A percentile compares a stretch with the other conserved stretches of the same genome.
Conservation (phyloP, 1,140 invertebrate genomes). For the Tetragnatha versicolor region DNA sequence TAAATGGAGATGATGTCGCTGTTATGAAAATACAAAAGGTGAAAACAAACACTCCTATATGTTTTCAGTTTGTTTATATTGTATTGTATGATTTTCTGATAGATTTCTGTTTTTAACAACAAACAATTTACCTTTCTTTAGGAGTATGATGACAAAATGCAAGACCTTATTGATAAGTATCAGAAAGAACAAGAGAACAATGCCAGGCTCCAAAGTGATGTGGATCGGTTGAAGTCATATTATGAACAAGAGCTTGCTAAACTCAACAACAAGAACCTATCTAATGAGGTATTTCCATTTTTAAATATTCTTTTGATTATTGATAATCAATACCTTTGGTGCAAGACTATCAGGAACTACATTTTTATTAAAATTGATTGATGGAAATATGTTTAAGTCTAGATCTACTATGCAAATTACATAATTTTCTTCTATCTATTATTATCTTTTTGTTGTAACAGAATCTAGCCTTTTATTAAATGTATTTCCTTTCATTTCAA, state of each 20-base stretch:
- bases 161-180: slow-evolving; percentile 68
- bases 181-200: slow-evolving; percentile 70
- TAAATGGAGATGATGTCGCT: slow-evolving; percentile 30
- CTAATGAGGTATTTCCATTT: slow-evolving; percentile 30
- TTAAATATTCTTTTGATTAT: slow-evolving; percentile 22
- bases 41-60: not conserved
- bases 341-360: too few relatives aligned
- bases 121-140: slow-evolving; percentile 51
- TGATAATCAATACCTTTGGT: too few relatives aligned
- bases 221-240: slow-evolving; percentile 67
- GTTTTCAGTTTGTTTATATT: not conserved
- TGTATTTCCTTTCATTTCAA: too few relatives aligned
- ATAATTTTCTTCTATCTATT: too few relatives aligned
- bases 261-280: slow-evolving; percentile 62
- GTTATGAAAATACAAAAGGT: slow-evolving; percentile 47
- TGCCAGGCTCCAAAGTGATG: slow-evolving; percentile 69
- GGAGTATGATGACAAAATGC: slow-evolving; percentile 68
- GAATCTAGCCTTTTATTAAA: too few relatives aligned
- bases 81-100: too few relatives aligned
- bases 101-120: too few relatives aligned
- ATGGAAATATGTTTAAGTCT: too few relatives aligned
- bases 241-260: slow-evolving; percentile 69
- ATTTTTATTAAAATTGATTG: too few relatives aligned
- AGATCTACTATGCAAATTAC: too few relatives aligned
- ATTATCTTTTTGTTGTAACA: too few relatives aligned